These are phyloP conservation scores for Paraplagusia blochii DNA, from an alignment of 2,113 vertebrate genomes.

Conservation along the genomic window DNA sequence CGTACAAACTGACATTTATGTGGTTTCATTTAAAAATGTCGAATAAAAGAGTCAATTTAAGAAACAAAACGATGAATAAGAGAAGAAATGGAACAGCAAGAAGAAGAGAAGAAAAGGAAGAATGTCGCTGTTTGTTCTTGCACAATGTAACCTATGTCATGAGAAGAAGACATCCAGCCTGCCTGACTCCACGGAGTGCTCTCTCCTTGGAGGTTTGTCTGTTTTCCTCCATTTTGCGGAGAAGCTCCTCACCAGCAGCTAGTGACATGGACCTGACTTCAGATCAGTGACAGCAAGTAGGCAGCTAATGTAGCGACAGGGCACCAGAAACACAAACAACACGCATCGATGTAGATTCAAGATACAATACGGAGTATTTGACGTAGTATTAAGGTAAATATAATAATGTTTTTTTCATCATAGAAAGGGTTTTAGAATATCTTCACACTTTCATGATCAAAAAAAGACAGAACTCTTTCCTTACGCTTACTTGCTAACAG, in stretches of 20 bases:
- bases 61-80: slow-evolving; percentile 1
- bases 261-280: slow-evolving; percentile 88
- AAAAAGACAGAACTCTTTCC: no score
- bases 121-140: slow-evolving; percentile 23
- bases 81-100: neutral
- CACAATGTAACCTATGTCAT: slow-evolving; percentile 74
- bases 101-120: neutral
- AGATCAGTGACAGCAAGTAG: slow-evolving; percentile 79
- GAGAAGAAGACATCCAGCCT: slow-evolving; percentile 56
- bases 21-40: neutral
- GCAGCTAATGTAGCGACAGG: slow-evolving; percentile 11
- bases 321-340: slow-evolving; percentile 27
- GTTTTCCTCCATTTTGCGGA: slow-evolving; percentile 99
- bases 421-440: no score
- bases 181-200: slow-evolving; percentile 73
- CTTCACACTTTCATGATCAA: no score
- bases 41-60: slow-evolving; percentile 1
- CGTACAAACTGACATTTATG: no score
- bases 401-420: no score
- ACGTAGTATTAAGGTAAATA: no score
- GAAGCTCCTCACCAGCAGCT: slow-evolving; percentile 73
- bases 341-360: slow-evolving; percentile 7
- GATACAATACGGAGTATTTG: no score
- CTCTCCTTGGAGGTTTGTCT: slow-evolving; percentile 79
- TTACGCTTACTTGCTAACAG: no score